Base-by-base conservation (phyloP, 2,797 vertebrate genomes). In the Myotis pilosus region DNA sequence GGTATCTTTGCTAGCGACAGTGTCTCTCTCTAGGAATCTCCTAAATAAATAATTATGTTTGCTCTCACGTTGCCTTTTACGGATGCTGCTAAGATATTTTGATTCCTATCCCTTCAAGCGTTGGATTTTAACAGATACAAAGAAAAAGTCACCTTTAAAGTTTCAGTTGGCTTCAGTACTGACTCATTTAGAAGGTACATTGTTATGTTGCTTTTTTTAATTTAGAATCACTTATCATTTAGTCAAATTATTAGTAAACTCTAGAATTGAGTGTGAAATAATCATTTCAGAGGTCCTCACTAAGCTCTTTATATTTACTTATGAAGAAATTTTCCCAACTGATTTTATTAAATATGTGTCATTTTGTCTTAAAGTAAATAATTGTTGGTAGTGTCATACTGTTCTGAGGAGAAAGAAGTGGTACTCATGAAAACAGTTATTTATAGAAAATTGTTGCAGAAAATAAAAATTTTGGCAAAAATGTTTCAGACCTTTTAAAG, bases 271-370 rank as follows among this genome's bases (percentile, higher is more conserved):
- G 10, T 72, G 23, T 57, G 49, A 96, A 95, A 84, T 75, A 30
- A 51, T 3, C 23, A 53, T 93, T 87, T 75, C 85, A 76, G 91
- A 84, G 9, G 9, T 64, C 30, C 7, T 49, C 25, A 16, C 8
- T 9, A 82, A 33, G 30, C 2, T 60, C 16, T 90, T 93, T 51
- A 62, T 41, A 60, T 94, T 84, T 75, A 80, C 47, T 75, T 88
- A 66, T 60, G 68, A 78, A 78, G 41, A 87, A 55, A 53, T 71
- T 41, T 94, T 55, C 30, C 75, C n/a, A 76, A 68, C 12, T 68
- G 49, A 75, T 94, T 82, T 94, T 81, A 91, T 89, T 93, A 93
- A 91, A 89, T 47, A 13, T 71, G 25, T 71, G 20, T 82, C 36
- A 19, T 86, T 84, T 83, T 71, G 20, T 20, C 66, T 81, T 33